A percentile compares a stretch with the other conserved stretches of the same genome.
Evolutionary conservation across 2,888 invertebrate species (phyloP).

Genomic region (Torymus aiolomorphi): DNA sequence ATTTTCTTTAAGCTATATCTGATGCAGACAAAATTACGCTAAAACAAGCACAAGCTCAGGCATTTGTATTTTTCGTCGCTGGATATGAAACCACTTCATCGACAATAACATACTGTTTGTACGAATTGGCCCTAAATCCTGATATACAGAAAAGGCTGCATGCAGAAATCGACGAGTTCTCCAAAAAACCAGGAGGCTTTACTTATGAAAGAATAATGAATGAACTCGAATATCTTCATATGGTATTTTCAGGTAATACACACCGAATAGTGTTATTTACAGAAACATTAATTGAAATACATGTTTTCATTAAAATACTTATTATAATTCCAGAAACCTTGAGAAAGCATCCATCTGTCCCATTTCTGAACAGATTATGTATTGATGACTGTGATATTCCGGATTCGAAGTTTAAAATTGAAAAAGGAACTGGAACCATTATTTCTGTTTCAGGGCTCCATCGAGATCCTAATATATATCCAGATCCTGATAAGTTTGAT

Average conservation of each 20-base stretch:
- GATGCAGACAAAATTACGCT: constrained; percentile 64
- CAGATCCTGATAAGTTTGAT: constrained; percentile 75
- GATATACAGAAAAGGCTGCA: constrained; percentile 74
- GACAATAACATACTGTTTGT: constrained; percentile 75
- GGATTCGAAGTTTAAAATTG: constrained; percentile 57
- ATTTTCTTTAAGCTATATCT: too few species aligned
- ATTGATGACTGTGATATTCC: constrained; percentile 61
- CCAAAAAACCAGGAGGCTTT: constrained; percentile 68
- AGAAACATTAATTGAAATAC: background rate
- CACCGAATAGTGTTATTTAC: background rate
- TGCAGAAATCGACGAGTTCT: constrained; percentile 70
- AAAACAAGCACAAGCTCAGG: constrained; percentile 75
- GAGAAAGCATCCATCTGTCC: constrained; percentile 55
- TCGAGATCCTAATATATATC: constrained; percentile 74
- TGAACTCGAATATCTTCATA: constrained; percentile 76
- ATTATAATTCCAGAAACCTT: constrained; percentile 61
- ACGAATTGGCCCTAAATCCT: constrained; percentile 74
- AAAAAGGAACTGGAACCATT: constrained; percentile 62
- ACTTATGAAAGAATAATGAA: constrained; percentile 75
- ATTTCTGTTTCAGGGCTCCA: constrained; percentile 74
- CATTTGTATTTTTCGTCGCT: constrained; percentile 76
- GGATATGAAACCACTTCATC: constrained; percentile 78
- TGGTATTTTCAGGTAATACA: constrained; percentile 70
- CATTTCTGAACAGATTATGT: constrained; percentile 65
- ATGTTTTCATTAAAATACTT: background rate